Conservation (phyloP, 2,113 vertebrate genomes). For the Prunella fulvescens region DNA sequence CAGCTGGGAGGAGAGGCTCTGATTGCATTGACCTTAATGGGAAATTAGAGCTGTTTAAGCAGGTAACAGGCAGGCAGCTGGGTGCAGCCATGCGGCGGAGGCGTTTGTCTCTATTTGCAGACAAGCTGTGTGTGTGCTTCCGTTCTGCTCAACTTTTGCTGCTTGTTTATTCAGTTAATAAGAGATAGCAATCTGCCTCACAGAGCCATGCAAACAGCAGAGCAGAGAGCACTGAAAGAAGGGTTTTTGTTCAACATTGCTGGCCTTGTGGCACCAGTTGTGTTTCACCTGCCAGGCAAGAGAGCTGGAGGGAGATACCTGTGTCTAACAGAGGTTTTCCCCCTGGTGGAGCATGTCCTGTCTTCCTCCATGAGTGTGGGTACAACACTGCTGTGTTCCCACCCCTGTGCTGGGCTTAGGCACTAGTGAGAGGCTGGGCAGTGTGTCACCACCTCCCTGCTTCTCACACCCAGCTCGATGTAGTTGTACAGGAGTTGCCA, state of each 20-base stretch:
- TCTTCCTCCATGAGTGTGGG: neutral
- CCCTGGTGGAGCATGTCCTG: neutral
- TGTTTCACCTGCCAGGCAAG: neutral
- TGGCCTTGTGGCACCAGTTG: neutral
- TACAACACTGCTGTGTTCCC: neutral
- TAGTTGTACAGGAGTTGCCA: neutral
- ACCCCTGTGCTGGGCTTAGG: neutral
- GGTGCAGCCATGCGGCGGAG: constrained; percentile 24
- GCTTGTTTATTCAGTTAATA: constrained; percentile 57
- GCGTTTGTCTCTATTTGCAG: constrained; percentile 52
- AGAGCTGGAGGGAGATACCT: neutral
- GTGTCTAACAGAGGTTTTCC: neutral
- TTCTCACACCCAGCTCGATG: neutral
- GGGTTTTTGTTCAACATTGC: neutral
- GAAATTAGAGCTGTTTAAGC: constrained; percentile 44
- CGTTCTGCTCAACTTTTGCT: constrained; percentile 40
- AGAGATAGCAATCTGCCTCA: constrained; percentile 30
- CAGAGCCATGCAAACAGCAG: neutral
- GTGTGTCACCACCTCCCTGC: neutral
- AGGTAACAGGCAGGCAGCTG: constrained; percentile 54
- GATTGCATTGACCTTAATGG: neutral
- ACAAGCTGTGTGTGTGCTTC: constrained; percentile 34
- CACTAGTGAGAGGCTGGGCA: neutral
- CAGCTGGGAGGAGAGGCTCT: neutral
- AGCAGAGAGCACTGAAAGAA: neutral